phyloP scores from a whole-genome alignment of 2,888 invertebrate species.

The Drosophila siamana region DNA sequence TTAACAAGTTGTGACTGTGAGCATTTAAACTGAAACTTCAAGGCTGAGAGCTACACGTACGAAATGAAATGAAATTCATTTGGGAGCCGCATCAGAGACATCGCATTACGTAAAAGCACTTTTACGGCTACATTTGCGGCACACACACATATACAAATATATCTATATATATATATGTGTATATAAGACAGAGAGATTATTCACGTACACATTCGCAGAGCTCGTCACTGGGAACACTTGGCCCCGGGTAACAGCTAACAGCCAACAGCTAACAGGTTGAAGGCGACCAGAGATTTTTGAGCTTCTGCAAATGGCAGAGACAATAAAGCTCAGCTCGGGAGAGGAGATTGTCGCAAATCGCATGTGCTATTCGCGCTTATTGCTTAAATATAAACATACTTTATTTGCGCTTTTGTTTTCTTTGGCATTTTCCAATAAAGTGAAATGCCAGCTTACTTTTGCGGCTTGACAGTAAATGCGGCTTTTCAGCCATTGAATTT shows the following conservation, averaged over 20 bases:
- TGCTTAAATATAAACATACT: slow-evolving; percentile 23
- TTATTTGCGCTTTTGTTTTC: slow-evolving; percentile 17
- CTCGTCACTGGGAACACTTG: slow-evolving; percentile 45
- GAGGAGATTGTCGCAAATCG: slow-evolving; percentile 1
- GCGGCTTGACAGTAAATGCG: slow-evolving; percentile 61
- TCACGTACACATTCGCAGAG: slow-evolving; percentile 23
- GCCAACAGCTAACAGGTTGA: slow-evolving; percentile 64
- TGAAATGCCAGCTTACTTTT: slow-evolving; percentile 63
- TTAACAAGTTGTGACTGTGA: slow-evolving; percentile 47
- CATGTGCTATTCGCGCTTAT: slow-evolving; percentile 26
- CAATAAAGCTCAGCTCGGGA: slow-evolving; percentile 66
- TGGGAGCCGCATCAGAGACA: slow-evolving; percentile 62
- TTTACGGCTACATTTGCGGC: slow-evolving; percentile 68
- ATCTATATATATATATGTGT: too few relatives aligned
- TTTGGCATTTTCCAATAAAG: slow-evolving; percentile 64
- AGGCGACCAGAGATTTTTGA: slow-evolving; percentile 60
- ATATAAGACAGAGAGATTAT: slow-evolving; percentile 10
- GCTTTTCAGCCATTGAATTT: slow-evolving; percentile 57
- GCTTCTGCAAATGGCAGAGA: slow-evolving; percentile 61
- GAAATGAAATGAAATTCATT: slow-evolving; percentile 68
- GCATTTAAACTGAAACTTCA: slow-evolving; percentile 67
- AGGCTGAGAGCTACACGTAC: slow-evolving; percentile 64
- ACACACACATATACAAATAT: slow-evolving; percentile 9
- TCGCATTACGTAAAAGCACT: slow-evolving; percentile 76
- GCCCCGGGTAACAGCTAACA: slow-evolving; percentile 41